phyloP scores from a whole-genome alignment of 2,797 vertebrate species.

The Chelon labrosus region DNA sequence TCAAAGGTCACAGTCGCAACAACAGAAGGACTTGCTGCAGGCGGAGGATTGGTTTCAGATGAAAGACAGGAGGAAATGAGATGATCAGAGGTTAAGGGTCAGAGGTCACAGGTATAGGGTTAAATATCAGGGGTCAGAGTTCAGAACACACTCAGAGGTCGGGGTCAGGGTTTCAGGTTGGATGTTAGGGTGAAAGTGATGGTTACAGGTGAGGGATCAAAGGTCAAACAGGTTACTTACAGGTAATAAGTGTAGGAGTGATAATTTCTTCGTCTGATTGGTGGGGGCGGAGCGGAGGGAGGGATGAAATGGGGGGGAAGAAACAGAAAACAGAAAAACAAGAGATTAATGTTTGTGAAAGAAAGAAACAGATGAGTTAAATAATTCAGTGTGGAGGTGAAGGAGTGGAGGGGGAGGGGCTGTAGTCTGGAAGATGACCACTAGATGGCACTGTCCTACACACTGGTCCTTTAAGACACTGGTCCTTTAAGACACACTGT shows the following conservation, averaged over 20 bases:
- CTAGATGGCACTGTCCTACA: no score
- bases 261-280: conserved; percentile 93
- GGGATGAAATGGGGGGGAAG: conserved; percentile 84
- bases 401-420: conserved; percentile 30
- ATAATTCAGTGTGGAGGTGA: conserved; percentile 82
- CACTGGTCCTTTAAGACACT: no score
- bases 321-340: conserved; percentile 86
- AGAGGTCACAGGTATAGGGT: conserved; percentile 8
- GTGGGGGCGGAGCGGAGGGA: conserved; percentile 87
- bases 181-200: conserved; percentile 10
- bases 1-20: neutral
- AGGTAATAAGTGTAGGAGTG: conserved; percentile 97
- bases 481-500: no score
- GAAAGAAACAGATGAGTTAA: conserved; percentile 86
- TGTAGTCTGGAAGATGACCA: no score
- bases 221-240: conserved; percentile 90
- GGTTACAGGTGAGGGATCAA: conserved; percentile 49
- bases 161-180: conserved; percentile 3
- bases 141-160: conserved; percentile 14
- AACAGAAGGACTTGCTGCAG: no score
- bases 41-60: no score
- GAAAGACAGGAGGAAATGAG: no score
- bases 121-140: conserved; percentile 1
- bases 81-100: neutral
- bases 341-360: conserved; percentile 91